Evolutionary conservation across 1,140 invertebrate species (phyloP).

Genomic region (Physella acuta): DNA sequence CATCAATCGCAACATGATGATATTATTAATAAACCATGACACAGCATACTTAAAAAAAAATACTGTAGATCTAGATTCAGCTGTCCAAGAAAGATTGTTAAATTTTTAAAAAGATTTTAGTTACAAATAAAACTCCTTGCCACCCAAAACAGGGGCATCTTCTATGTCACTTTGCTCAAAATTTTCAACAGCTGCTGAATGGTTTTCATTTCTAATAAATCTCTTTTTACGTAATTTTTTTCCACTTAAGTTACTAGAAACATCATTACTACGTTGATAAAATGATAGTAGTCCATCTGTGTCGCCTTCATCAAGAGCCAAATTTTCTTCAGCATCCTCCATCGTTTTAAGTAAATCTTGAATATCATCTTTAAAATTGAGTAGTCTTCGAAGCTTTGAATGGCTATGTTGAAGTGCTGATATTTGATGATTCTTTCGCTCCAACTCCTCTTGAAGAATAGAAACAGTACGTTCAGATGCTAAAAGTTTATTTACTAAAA

Average conservation of each 20-base stretch:
- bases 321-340: constrained; percentile 29
- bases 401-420: constrained; percentile 27
- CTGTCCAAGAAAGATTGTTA: no score
- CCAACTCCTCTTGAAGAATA: constrained; percentile 32
- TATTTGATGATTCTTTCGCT: constrained; percentile 32
- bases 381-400: constrained; percentile 19
- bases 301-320: constrained; percentile 24
- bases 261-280: constrained; percentile 13
- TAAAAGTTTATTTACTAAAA: constrained; percentile 26
- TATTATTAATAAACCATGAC: no score
- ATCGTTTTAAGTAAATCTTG: constrained; percentile 27
- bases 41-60: no score
- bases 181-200: background rate
- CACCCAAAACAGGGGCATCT: background rate
- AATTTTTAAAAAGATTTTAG: background rate
- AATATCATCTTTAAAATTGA: constrained; percentile 30
- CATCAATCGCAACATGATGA: no score
- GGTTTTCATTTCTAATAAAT: constrained; percentile 6
- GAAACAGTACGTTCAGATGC: constrained; percentile 32
- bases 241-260: background rate
- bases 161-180: constrained; percentile 19
- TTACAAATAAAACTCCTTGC: constrained; percentile 27
- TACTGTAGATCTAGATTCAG: no score
- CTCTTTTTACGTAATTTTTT: constrained; percentile 20
- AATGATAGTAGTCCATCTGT: constrained; percentile 25